These are phyloP conservation scores for Lasioglossum baleicum DNA, from an alignment of 1,140 invertebrate species.

Conservation along the genomic window DNA sequence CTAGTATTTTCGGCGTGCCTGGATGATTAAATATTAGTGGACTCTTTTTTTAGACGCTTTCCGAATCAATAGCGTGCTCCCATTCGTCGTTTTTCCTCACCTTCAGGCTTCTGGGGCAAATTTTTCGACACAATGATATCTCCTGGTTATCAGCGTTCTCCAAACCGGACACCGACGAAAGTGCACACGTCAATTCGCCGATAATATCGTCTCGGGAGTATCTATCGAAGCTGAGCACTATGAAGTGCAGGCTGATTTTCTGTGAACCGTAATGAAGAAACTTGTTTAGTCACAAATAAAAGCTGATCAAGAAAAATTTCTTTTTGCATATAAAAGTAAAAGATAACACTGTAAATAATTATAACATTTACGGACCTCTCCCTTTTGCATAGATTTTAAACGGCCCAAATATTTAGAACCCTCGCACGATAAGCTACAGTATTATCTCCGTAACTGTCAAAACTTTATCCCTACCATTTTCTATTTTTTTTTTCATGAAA, in stretches of 20 bases:
- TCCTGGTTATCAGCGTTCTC: slow-evolving; percentile 89
- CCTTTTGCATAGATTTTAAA: too few species aligned
- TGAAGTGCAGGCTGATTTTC: slow-evolving; percentile 94
- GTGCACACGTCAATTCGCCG: slow-evolving; percentile 95
- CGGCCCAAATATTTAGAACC: too few species aligned
- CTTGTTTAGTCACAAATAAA: background rate
- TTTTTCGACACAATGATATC: slow-evolving; percentile 88
- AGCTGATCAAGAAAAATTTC: too few species aligned
- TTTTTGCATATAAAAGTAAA: too few species aligned
- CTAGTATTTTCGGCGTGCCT: background rate
- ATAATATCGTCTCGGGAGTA: slow-evolving; percentile 98
- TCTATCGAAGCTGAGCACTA: slow-evolving; percentile 97
- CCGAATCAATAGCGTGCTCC: background rate
- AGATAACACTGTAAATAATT: too few species aligned
- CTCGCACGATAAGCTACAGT: too few species aligned
- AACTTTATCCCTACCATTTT: too few species aligned
- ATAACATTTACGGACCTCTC: too few species aligned
- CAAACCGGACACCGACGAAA: slow-evolving; percentile 87
- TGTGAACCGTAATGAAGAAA: slow-evolving; percentile 73
- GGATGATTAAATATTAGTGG: background rate
- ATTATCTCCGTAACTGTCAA: too few species aligned
- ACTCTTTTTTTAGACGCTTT: background rate
- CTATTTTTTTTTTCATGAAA: too few species aligned
- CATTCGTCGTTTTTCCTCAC: slow-evolving; percentile 76
- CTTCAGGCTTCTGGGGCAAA: slow-evolving; percentile 92